Evolutionary conservation across 2,113 vertebrate genomes (phyloP).

Genomic region (Apaloderma vittatum): DNA sequence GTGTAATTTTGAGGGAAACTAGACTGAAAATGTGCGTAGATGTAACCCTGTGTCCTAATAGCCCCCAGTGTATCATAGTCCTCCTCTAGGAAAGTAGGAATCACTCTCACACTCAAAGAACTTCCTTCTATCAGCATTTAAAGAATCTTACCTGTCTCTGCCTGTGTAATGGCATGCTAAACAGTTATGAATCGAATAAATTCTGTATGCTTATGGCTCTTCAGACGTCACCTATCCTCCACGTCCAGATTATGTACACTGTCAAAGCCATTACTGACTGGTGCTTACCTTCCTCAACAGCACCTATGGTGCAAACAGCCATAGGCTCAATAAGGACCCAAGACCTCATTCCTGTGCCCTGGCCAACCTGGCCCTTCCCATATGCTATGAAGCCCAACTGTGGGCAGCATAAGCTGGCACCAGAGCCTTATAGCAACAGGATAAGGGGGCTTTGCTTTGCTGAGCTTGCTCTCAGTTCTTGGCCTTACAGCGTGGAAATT

Average conservation of each 20-base stretch:
- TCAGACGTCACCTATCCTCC: not conserved
- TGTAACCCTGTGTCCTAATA: not conserved
- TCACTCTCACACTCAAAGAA: not conserved
- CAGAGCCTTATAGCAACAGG: not conserved
- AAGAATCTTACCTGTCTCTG: not conserved
- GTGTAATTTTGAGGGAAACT: not conserved
- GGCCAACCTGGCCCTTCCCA: not conserved
- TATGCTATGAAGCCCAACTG: not conserved
- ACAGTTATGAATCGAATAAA: not conserved
- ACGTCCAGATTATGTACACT: not conserved
- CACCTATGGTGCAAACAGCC: not conserved
- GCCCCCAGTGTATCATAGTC: not conserved
- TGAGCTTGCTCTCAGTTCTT: not conserved
- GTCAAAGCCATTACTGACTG: not conserved
- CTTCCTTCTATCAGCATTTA: not conserved
- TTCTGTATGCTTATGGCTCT: not conserved
- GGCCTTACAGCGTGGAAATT: not conserved
- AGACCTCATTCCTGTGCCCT: rapidly evolving
- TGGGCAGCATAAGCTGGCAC: not conserved
- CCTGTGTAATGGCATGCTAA: not conserved
- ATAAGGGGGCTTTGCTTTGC: not conserved
- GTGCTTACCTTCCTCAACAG: not conserved
- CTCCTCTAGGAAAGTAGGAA: not conserved
- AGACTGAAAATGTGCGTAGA: not conserved
- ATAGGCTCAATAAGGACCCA: not conserved